Conservation (phyloP, 2,113 vertebrate species). For the Calyptomena viridis region DNA sequence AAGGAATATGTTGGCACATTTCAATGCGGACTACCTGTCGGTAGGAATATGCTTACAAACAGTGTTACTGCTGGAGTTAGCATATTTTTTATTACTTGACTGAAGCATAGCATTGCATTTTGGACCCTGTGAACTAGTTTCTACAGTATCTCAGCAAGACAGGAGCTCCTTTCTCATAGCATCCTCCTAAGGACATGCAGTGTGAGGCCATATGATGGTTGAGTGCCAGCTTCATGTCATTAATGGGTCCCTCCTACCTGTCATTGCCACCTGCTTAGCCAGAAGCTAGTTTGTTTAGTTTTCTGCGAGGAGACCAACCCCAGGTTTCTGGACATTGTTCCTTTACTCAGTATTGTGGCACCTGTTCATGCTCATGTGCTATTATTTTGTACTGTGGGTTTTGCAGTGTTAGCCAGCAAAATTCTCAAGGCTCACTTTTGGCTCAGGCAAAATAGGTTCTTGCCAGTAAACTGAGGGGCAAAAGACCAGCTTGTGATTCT, state of each 20-base stretch:
- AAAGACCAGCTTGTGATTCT: neutral
- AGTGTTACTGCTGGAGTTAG: neutral
- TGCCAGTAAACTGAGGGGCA: neutral
- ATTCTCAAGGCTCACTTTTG: neutral
- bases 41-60: neutral
- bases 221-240: neutral
- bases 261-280: neutral
- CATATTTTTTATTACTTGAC: neutral
- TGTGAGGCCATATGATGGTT: rapidly evolving
- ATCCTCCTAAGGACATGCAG: neutral
- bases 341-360: neutral
- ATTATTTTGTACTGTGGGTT: neutral
- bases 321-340: neutral
- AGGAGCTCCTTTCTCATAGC: neutral
- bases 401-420: neutral
- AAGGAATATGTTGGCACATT: neutral
- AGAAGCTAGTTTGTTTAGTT: neutral
- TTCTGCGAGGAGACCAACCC: neutral
- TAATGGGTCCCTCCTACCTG: neutral
- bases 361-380: neutral
- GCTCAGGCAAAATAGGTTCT: neutral
- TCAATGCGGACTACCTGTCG: neutral
- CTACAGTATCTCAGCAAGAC: neutral
- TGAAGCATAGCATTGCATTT: neutral
- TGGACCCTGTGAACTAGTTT: neutral